Conservation (phyloP, 2,888 invertebrate species). For the Cylloceria caligata region DNA sequence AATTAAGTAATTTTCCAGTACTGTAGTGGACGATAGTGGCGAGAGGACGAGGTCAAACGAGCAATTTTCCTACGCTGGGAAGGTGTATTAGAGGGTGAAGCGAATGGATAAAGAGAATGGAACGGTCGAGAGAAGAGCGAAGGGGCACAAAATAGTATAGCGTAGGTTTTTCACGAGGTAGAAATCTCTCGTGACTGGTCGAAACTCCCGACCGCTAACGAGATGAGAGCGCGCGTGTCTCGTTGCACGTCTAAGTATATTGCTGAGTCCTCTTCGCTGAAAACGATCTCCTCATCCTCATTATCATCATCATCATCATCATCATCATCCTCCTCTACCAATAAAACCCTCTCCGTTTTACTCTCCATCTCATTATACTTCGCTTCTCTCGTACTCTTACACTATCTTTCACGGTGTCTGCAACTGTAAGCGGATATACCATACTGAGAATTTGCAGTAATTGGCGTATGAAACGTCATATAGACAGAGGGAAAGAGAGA, state of each 20-base stretch:
- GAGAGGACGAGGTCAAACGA: constrained; percentile 39
- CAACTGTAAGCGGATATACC: neutral
- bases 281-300: constrained; percentile 39
- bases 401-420: neutral
- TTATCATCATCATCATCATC: constrained; percentile 15
- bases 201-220: constrained; percentile 36
- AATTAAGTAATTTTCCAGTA: constrained; percentile 51
- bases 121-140: constrained; percentile 3
- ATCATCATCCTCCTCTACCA: constrained; percentile 18
- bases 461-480: constrained; percentile 4
- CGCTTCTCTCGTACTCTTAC: neutral
- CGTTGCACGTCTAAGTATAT: constrained; percentile 20
- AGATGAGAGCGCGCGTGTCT: constrained; percentile 31
- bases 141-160: constrained; percentile 20
- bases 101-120: constrained; percentile 21
- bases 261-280: constrained; percentile 22
- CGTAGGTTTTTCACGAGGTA: constrained; percentile 9
- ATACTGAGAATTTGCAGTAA: neutral
- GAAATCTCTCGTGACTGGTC: constrained; percentile 40
- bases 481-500: neutral
- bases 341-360: constrained; percentile 40
- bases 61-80: constrained; percentile 32
- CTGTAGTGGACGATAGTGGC: constrained; percentile 31
- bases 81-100: constrained; percentile 32
- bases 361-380: constrained; percentile 45